These are phyloP conservation scores for Patiria pectinifera DNA, from an alignment of 53 echinoderm and acorn worm species.

Conservation along the genomic window DNA sequence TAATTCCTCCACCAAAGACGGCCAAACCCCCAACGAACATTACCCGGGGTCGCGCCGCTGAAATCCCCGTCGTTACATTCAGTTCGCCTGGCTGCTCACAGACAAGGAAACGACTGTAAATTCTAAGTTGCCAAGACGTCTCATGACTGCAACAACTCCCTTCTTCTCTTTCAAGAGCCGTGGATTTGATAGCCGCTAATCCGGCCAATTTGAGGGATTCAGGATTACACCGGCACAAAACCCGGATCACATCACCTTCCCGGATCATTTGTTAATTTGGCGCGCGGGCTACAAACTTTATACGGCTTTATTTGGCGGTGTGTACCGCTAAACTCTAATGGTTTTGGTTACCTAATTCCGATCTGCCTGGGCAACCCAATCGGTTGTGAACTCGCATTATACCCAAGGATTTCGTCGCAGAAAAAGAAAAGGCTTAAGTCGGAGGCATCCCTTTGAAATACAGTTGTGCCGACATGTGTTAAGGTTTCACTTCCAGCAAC, in stretches of 20 bases:
- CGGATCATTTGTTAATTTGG: slow-evolving; percentile 43
- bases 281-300: slow-evolving; percentile 8
- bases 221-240: slow-evolving; percentile 12
- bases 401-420: not conserved
- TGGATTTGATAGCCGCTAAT: slow-evolving; percentile 36
- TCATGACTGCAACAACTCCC: not conserved
- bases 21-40: slow-evolving; percentile 3
- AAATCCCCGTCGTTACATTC: slow-evolving; percentile 22
- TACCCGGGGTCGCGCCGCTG: not conserved
- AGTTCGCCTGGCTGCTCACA: slow-evolving; percentile 47
- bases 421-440: not conserved
- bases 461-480: not conserved
- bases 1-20: slow-evolving; percentile 34
- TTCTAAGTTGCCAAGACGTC: slow-evolving; percentile 15
- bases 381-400: slow-evolving; percentile 31
- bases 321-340: slow-evolving; percentile 24
- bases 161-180: slow-evolving; percentile 10
- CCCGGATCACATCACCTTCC: slow-evolving; percentile 12
- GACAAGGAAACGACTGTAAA: slow-evolving; percentile 31
- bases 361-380: slow-evolving; percentile 19
- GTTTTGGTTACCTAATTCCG: slow-evolving; percentile 37
- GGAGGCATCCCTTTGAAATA: not conserved
- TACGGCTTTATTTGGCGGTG: not conserved
- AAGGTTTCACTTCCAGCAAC: not conserved
- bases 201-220: slow-evolving; percentile 38